Conservation (phyloP, 1,140 invertebrate genomes). For the Drosophila bocki region DNA sequence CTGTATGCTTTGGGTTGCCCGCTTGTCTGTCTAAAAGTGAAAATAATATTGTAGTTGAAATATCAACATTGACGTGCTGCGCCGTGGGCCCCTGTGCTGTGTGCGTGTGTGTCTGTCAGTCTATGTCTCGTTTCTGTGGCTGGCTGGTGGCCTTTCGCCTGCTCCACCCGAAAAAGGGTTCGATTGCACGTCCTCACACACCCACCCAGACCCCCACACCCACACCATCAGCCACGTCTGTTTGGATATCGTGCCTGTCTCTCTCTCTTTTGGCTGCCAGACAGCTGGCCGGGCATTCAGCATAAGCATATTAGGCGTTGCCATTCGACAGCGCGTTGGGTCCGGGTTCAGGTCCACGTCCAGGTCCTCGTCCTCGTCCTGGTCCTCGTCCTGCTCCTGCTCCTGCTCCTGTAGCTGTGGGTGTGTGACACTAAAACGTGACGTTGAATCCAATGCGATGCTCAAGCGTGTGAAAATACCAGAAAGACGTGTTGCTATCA, state of each 20-base stretch:
- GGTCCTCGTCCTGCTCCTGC: background rate
- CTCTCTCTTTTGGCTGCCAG: constrained; percentile 26
- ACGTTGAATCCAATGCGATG: constrained; percentile 84
- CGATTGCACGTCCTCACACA: constrained; percentile 27
- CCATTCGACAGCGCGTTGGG: constrained; percentile 20
- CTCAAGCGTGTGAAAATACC: constrained; percentile 85
- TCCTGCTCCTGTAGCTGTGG: background rate
- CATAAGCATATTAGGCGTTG: constrained; percentile 74
- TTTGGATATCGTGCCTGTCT: constrained; percentile 28
- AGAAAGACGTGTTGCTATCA: constrained; percentile 84
- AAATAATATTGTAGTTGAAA: constrained; percentile 75
- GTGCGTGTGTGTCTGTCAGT: constrained; percentile 11
- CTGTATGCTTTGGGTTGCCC: constrained; percentile 37
- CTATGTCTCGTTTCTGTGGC: background rate
- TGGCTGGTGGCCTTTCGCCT: background rate
- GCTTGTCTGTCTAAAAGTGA: constrained; percentile 56
- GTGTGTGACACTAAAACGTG: constrained; percentile 75
- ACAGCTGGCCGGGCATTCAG: constrained; percentile 31
- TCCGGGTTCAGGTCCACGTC: background rate
- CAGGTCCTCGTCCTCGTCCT: background rate
- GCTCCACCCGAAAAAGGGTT: constrained; percentile 59
- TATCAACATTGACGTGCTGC: constrained; percentile 61
- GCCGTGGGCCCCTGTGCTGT: constrained; percentile 3
- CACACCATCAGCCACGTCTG: constrained; percentile 5
- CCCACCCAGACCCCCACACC: background rate